Conservation (phyloP, 2,113 vertebrate species). For the Alligator sinensis region DNA sequence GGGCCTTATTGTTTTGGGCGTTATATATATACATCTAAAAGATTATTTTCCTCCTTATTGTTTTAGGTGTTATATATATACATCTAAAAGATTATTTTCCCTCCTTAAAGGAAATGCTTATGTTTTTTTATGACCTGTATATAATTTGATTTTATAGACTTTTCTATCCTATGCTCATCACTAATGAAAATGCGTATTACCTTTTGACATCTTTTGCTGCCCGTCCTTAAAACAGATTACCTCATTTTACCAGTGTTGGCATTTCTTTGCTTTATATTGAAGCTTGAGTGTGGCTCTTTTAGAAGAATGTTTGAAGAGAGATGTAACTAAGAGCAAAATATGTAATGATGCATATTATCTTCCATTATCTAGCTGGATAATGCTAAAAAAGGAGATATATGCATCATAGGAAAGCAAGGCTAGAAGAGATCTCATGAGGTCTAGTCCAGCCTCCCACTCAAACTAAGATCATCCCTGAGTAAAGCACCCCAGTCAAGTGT, state of each 20-base stretch:
- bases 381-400: neutral
- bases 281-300: neutral
- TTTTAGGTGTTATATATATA: fast-evolving
- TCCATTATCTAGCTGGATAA: neutral
- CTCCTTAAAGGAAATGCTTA: fast-evolving
- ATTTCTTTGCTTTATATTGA: neutral
- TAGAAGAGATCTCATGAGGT: no score
- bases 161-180: neutral
- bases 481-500: no score
- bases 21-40: neutral
- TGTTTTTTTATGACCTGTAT: neutral
- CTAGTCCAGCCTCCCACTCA: no score
- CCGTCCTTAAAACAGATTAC: neutral
- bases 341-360: neutral
- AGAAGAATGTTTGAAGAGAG: neutral
- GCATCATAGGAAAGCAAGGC: no score
- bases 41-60: neutral
- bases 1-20: no score
- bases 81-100: neutral
- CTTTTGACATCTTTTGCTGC: neutral
- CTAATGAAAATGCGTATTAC: neutral
- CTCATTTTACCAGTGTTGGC: fast-evolving
- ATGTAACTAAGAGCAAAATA: neutral
- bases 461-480: no score
- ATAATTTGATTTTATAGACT: neutral